A percentile compares a stretch with the other conserved stretches of the same genome.
Evolutionary conservation across 2,797 vertebrate genomes (phyloP).

Genomic region (Amazonetta brasiliensis): DNA sequence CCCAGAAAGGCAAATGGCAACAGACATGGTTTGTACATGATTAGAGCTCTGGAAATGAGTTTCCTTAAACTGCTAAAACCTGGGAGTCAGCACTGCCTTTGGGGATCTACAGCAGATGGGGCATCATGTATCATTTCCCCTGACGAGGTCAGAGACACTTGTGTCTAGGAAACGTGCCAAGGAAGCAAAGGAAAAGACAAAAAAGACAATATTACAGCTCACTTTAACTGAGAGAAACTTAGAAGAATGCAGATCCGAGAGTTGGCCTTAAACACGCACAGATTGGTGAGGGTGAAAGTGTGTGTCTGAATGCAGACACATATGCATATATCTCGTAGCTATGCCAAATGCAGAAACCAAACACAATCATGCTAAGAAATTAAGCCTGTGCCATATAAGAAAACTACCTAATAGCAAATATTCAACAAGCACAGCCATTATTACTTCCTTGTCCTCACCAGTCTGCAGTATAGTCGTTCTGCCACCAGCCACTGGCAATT

Average conservation of each 20-base stretch:
- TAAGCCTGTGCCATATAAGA: neutral
- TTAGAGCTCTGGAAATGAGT: conserved; percentile 24
- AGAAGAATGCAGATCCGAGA: neutral
- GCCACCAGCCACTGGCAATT: neutral
- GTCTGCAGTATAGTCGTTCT: neutral
- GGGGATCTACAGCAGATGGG: conserved; percentile 31
- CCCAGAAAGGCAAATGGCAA: neutral
- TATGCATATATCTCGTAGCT: neutral
- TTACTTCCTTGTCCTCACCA: neutral
- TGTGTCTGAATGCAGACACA: neutral
- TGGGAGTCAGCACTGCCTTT: conserved; percentile 7
- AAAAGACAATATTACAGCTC: neutral
- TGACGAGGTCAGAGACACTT: conserved; percentile 48
- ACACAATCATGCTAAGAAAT: neutral
- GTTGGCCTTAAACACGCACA: neutral
- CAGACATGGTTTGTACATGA: neutral
- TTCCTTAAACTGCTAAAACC: conserved; percentile 8
- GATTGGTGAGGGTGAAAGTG: fast-evolving
- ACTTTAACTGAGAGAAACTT: neutral
- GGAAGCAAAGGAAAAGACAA: neutral
- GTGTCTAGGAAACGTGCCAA: conserved; percentile 2
- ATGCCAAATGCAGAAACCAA: neutral
- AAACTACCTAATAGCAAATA: neutral
- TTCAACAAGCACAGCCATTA: neutral
- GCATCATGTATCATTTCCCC: neutral